Evolutionary conservation across 2,888 invertebrate genomes (phyloP).

Genomic region (Scaptomyza flava): DNA sequence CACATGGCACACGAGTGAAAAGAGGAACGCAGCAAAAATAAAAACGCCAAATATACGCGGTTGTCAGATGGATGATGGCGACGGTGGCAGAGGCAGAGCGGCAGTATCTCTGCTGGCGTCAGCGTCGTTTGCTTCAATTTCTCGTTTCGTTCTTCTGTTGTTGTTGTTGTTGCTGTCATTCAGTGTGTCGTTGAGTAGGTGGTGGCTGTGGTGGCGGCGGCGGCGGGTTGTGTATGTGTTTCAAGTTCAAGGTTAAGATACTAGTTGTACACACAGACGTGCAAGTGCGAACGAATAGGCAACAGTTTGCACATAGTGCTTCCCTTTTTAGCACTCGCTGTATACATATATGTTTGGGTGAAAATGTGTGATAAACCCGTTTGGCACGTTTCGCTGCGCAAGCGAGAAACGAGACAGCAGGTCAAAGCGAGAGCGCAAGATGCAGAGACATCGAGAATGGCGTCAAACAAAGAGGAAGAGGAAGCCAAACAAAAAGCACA

Average conservation of each 20-base stretch:
- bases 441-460: constrained; percentile 41
- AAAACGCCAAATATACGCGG: constrained; percentile 36
- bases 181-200: constrained; percentile 72
- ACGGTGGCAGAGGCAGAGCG: not conserved
- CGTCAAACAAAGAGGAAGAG: constrained; percentile 80
- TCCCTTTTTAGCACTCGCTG: constrained; percentile 34
- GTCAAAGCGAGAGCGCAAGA: constrained; percentile 35
- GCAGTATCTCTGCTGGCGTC: constrained; percentile 27
- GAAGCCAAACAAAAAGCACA: constrained; percentile 67
- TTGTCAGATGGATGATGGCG: constrained; percentile 26
- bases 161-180: constrained; percentile 36
- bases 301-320: constrained; percentile 41
- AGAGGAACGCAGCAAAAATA: constrained; percentile 36
- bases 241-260: constrained; percentile 84
- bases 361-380: constrained; percentile 67
- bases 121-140: constrained; percentile 37
- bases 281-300: constrained; percentile 51
- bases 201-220: constrained; percentile 19
- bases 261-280: constrained; percentile 75
- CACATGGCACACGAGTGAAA: constrained; percentile 52
- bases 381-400: constrained; percentile 75
- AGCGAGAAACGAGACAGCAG: constrained; percentile 56
- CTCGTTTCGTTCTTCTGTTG: constrained; percentile 9
- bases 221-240: constrained; percentile 65
- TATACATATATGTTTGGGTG: constrained; percentile 16